A percentile compares a stretch with the other conserved stretches of the same genome.
These are phyloP conservation scores for Glareola pratincola DNA, from an alignment of 2,113 vertebrate genomes.

Conservation along the genomic window DNA sequence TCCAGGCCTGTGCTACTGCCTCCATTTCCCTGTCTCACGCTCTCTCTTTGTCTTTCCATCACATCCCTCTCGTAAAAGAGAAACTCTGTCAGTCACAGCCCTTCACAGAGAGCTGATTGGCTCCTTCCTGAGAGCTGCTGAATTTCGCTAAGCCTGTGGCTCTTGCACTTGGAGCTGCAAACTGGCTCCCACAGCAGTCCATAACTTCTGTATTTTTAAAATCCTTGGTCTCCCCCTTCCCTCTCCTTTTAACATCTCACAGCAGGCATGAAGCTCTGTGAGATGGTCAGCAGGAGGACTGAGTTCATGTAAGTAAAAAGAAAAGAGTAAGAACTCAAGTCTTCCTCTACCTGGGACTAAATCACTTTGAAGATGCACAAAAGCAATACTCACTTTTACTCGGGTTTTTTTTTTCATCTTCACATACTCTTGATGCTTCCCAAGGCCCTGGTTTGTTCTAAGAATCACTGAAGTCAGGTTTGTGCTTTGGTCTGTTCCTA, in stretches of 20 bases:
- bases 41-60: not conserved
- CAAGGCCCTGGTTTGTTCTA: not conserved
- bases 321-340: not conserved
- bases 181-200: not conserved
- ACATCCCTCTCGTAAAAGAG: not conserved
- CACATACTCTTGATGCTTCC: not conserved
- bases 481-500: not conserved
- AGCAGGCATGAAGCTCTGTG: not conserved
- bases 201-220: not conserved
- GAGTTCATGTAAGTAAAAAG: not conserved
- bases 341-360: not conserved
- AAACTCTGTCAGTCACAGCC: not conserved
- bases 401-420: not conserved
- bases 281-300: not conserved
- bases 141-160: not conserved
- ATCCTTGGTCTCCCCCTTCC: not conserved
- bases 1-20: not conserved
- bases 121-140: not conserved
- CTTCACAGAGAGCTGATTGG: not conserved
- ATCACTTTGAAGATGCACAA: conserved; percentile 11
- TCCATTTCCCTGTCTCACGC: not conserved
- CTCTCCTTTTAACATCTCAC: not conserved
- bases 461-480: not conserved
- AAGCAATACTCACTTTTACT: not conserved
- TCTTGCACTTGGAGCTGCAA: not conserved